phyloP scores from a whole-genome alignment of 1,140 invertebrate species.

The Drosophila tsacasi region DNA sequence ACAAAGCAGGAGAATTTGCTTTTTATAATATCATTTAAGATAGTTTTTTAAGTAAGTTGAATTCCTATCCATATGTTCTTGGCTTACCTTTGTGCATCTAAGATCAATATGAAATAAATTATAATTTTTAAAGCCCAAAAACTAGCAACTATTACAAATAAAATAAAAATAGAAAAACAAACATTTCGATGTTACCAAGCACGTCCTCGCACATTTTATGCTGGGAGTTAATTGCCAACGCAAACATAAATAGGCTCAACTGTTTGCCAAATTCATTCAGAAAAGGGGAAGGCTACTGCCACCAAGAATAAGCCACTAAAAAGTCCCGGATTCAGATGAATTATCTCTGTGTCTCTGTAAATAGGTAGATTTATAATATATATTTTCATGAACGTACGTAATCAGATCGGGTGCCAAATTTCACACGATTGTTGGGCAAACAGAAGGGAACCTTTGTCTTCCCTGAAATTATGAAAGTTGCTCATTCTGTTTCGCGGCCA shows the following conservation, averaged over 20 bases:
- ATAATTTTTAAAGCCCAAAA: neutral
- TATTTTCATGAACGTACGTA: slow-evolving; percentile 10
- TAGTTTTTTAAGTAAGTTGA: neutral
- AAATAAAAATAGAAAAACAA: neutral
- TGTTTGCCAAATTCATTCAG: slow-evolving; percentile 28
- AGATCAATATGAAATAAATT: neutral
- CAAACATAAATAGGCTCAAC: slow-evolving; percentile 34
- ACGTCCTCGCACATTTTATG: slow-evolving; percentile 41
- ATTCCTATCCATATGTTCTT: neutral
- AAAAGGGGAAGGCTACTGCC: neutral
- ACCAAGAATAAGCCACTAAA: slow-evolving; percentile 15
- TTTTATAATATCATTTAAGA: neutral
- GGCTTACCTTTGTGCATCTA: too few relatives aligned
- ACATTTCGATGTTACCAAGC: slow-evolving; percentile 27
- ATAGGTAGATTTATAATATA: neutral
- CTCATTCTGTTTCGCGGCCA: slow-evolving; percentile 9
- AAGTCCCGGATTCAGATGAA: slow-evolving; percentile 28
- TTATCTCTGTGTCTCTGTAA: slow-evolving; percentile 9
- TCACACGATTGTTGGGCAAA: slow-evolving; percentile 43
- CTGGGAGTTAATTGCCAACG: slow-evolving; percentile 43
- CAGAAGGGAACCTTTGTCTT: slow-evolving; percentile 31
- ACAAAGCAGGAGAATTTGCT: too few relatives aligned
- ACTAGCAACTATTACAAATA: neutral
- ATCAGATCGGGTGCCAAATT: slow-evolving; percentile 36
- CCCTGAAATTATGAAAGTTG: slow-evolving; percentile 65